phyloP scores from a whole-genome alignment of 2,113 vertebrate genomes.

The Corythaixoides concolor region DNA sequence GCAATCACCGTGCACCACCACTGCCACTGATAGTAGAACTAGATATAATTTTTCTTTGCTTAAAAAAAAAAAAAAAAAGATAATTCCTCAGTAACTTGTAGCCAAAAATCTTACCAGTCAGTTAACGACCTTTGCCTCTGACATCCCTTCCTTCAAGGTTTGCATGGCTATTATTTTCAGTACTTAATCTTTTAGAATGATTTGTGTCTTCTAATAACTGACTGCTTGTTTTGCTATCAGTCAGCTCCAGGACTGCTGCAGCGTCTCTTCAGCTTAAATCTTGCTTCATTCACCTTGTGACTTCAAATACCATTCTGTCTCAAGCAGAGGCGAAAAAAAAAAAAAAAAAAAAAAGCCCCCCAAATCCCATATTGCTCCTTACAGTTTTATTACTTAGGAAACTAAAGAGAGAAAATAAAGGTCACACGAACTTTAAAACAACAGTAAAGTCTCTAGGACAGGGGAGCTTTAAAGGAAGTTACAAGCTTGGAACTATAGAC shows the following conservation, averaged over 20 bases:
- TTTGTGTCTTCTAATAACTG: conserved; percentile 47
- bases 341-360: not conserved
- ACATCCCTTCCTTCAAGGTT: not conserved
- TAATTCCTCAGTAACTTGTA: not conserved
- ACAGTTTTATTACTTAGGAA: conserved; percentile 23
- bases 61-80: not conserved
- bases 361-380: conserved; percentile 41
- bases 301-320: conserved; percentile 13
- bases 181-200: conserved; percentile 42
- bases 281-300: not conserved
- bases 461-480: not conserved
- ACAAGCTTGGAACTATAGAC: not conserved
- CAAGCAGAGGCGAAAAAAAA: not conserved
- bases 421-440: conserved; percentile 33
- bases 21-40: not conserved
- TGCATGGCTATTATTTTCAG: conserved; percentile 55
- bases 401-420: conserved; percentile 25
- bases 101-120: conserved; percentile 27
- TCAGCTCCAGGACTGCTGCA: conserved; percentile 25
- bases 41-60: not conserved
- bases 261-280: conserved; percentile 4
- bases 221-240: conserved; percentile 56
- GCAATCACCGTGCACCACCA: not conserved
- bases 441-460: not conserved
- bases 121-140: conserved; percentile 46